Evolutionary conservation across 1,140 invertebrate genomes (phyloP), one percentile per base, ranked within the genome.

Genomic region (Andrena cerasifolii): DNA sequence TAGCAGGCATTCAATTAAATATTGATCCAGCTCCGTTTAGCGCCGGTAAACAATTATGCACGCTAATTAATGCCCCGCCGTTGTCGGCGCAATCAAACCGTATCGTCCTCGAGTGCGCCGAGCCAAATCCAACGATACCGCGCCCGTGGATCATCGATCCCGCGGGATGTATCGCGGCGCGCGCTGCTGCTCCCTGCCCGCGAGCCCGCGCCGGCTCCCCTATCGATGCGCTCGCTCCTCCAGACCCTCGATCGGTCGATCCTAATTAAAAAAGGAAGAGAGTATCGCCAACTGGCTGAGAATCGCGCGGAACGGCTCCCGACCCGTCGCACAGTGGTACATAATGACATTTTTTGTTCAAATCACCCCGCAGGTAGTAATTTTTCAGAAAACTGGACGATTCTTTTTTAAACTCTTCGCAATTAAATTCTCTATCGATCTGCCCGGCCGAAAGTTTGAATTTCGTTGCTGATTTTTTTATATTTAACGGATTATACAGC

Each of bases 1-100:
- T 91, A 91, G 86, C 88, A 89, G 90, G 87, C 87, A 91, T 91
- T 92, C 91, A 91, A 91, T 92, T 91, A 91, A 92, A 92, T 92
- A 92, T 92, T 91, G 91, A 92, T 92, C 89, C 90, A 87, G 85
- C 86, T 89, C 88, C 84, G 86, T 90, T 92, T 90, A 90, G 88
- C 88, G 80, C 87, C 84, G 85, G 91, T 89, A 92, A 92, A 92
- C 90, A 92, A 92, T 92, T 92, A 92, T 91, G 88, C 89, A 87
- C 90, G 90, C 90, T 91, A 92, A 92, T 91, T 92, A 91, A 91
- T 92, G 88, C 88, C 83, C 76, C 80, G 83, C 75, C 86, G 87
- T 90, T 91, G 89, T 88, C 87, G 88, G 86, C 83, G 85, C 87
- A 91, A 92, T 92, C 90, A 91, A 92, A 88, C 80, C 79, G 82